phyloP scores from a whole-genome alignment of 2,888 invertebrate species.

The Cotesia congregata region DNA sequence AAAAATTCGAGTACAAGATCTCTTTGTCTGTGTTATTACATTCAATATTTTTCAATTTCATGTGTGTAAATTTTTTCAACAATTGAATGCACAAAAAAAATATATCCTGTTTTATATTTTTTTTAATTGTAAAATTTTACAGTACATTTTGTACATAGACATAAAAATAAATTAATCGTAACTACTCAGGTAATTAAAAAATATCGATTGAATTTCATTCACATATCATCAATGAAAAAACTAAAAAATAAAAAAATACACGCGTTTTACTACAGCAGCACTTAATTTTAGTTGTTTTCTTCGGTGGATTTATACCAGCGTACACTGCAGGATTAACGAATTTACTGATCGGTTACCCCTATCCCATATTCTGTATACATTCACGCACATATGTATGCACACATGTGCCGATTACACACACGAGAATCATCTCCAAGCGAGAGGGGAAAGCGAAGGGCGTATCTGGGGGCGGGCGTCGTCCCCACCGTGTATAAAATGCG shows the following conservation, averaged over 20 bases:
- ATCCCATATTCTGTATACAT: constrained; percentile 4
- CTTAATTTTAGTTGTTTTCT: neutral
- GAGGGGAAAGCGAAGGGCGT: constrained; percentile 66
- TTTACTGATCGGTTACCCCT: constrained; percentile 10
- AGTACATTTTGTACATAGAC: too few species aligned
- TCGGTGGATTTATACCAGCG: neutral
- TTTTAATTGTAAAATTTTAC: too few species aligned
- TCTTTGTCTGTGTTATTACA: too few species aligned
- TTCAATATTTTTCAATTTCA: too few species aligned
- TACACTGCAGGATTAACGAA: neutral
- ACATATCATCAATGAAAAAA: neutral
- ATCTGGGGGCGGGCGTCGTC: constrained; percentile 69
- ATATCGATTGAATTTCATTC: neutral
- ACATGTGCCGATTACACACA: constrained; percentile 20
- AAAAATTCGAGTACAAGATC: too few species aligned
- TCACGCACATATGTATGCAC: constrained; percentile 17
- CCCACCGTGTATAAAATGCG: constrained; percentile 53
- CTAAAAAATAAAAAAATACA: neutral
- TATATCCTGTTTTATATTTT: too few species aligned
- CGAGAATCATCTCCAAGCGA: constrained; percentile 39
- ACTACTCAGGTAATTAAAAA: neutral
- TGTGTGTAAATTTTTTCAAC: too few species aligned
- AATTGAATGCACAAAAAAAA: too few species aligned
- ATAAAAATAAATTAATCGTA: too few species aligned
- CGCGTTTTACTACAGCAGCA: neutral